Conservation (phyloP, 2,113 vertebrate genomes). For the Sapajus apella region DNA sequence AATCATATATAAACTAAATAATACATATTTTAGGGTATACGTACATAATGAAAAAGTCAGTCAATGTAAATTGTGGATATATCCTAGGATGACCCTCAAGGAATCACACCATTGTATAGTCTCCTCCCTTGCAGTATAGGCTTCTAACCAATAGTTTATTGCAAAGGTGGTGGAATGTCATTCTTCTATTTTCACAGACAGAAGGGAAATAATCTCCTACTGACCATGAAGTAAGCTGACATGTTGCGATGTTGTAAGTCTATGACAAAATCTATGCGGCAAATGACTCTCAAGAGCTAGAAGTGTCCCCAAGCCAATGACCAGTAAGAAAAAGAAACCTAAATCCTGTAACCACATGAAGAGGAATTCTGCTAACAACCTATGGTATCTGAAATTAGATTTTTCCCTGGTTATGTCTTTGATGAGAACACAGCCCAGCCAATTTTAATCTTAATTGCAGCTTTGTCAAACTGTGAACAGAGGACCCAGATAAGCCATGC, state of each 20-base stretch:
- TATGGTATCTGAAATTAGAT: background rate
- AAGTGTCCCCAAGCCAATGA: background rate
- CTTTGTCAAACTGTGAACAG: background rate
- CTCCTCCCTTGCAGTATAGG: background rate
- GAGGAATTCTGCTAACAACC: background rate
- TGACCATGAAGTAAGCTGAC: background rate
- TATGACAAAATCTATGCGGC: background rate
- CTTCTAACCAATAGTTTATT: background rate
- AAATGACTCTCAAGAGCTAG: background rate
- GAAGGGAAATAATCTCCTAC: background rate
- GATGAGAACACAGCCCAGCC: background rate
- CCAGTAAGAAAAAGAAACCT: background rate
- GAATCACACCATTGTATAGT: background rate
- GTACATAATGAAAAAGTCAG: background rate
- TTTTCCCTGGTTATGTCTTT: background rate
- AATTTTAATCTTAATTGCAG: background rate
- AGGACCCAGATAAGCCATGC: background rate
- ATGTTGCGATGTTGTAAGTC: background rate
- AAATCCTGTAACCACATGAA: background rate
- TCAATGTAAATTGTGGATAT: background rate
- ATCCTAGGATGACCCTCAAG: background rate
- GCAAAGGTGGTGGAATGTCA: background rate
- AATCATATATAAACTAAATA: background rate
- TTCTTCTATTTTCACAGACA: background rate
- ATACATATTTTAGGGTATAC: background rate